A percentile compares a stretch with the other conserved stretches of the same genome.
phyloP scores from a whole-genome alignment of 2,113 vertebrate species.

The Globicephala melas region DNA sequence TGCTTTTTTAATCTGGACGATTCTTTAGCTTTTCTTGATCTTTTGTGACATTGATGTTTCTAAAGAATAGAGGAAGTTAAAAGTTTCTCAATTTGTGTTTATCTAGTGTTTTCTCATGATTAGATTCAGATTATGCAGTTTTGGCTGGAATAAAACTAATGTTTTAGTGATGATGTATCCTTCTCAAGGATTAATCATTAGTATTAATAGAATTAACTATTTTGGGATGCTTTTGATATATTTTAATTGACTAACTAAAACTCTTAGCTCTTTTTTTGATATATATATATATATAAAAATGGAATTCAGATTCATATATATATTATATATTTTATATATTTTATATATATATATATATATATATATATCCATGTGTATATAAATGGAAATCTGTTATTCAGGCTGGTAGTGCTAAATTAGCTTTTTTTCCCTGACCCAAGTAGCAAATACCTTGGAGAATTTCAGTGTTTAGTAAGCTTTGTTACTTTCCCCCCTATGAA shows the following conservation, averaged over 20 bases:
- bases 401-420: not conserved
- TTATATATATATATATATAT: not conserved
- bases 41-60: not conserved
- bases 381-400: not conserved
- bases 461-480: not conserved
- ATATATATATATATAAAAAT: not conserved
- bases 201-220: not conserved
- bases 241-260: slow-evolving; percentile 42
- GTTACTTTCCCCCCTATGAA: slow-evolving; percentile 50
- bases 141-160: not conserved
- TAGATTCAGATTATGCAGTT: not conserved
- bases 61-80: not conserved
- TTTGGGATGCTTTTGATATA: slow-evolving; percentile 58
- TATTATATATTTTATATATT: too few species aligned
- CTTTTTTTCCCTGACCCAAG: too few species aligned
- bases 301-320: too few species aligned
- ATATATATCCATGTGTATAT: not conserved
- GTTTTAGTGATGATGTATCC: not conserved
- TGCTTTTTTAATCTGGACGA: not conserved
- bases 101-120: not conserved
- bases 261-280: not conserved
- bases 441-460: not conserved
- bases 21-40: not conserved
- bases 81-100: not conserved
- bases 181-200: not conserved